Base-by-base conservation (phyloP, 2,797 vertebrate species). In the Tiaroga cobitis region DNA sequence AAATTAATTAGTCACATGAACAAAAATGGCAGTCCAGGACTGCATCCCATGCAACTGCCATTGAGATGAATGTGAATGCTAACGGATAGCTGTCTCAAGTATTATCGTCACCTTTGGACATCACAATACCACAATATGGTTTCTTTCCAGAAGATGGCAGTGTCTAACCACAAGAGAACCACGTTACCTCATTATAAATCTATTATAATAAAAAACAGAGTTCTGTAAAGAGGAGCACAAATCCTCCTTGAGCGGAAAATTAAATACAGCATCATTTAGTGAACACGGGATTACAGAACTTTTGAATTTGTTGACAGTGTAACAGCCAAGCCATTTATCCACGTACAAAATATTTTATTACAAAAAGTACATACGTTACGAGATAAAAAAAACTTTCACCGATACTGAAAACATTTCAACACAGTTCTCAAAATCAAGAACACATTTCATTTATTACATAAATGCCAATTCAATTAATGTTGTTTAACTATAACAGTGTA, bases 341-440 rank as follows among this genome's bases (percentile, higher is more conserved):
- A 39, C 5, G 0, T 70, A 73, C 32, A 67, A 77, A 77, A 24
- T 26, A 29, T 59, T 84, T 84, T 84, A 84, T 84, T 84, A 43
- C n/a, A 77, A 67, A 77, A 76, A 32, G 46, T 41, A 68, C 34
- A 78, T 63, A 49, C 41, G 11, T 9, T 41, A 56, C 32, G 4
- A 54, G 59, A 63, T 51, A 75, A 21, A 83, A 83, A 83, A 61
- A 49, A 61, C 54, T 13, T 63, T 32, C 21, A n/a, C 5, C 65
- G 39, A 34, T 49, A 46, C 56, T 21, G 16, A 72, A 18, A 26
- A 59, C 26, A 46, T n/a, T 46, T 37, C 37, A 37, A 37, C 37
- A 37, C 5, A 7, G 37, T n/a, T 54, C n/a, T 59, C 10, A 72
- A 81, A 39, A 72, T 82, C 37, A 56, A 59, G 54, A 74, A 29